Conservation (phyloP, 2,797 vertebrate genomes). For the Lepilemur septentrionalis region DNA sequence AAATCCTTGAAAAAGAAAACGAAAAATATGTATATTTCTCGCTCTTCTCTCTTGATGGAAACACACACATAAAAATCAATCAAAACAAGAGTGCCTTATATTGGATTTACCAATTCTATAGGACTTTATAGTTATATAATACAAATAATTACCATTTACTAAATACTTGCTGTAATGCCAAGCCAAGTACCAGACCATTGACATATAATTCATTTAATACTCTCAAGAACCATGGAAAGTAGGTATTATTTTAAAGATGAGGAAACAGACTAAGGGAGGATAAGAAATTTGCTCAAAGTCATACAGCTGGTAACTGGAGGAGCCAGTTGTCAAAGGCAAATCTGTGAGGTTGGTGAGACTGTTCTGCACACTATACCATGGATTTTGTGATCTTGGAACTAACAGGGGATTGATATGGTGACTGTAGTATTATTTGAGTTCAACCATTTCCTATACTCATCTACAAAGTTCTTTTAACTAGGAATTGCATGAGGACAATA, state of each 20-base stretch:
- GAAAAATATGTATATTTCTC: neutral
- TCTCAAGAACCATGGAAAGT: neutral
- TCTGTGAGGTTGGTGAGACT: neutral
- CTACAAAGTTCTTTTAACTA: neutral
- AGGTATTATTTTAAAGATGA: slow-evolving; percentile 20
- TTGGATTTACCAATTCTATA: neutral
- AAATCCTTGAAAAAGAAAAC: neutral
- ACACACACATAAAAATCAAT: neutral
- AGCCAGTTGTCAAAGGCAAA: neutral
- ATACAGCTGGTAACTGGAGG: neutral
- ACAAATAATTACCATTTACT: slow-evolving; percentile 26
- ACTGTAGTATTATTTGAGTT: neutral
- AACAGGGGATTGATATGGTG: neutral
- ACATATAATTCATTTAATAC: slow-evolving; percentile 7
- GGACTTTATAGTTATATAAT: neutral
- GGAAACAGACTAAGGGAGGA: neutral
- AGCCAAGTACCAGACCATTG: neutral
- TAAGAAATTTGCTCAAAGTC: slow-evolving; percentile 36
- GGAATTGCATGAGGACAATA: neutral
- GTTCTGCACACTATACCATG: neutral
- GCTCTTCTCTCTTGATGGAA: neutral
- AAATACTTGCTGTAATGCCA: neutral
- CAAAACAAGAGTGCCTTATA: neutral
- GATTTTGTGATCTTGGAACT: neutral
- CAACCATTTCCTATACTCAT: neutral